Conservation (phyloP, 2,888 invertebrate species). For the Leucophora obtusa region DNA sequence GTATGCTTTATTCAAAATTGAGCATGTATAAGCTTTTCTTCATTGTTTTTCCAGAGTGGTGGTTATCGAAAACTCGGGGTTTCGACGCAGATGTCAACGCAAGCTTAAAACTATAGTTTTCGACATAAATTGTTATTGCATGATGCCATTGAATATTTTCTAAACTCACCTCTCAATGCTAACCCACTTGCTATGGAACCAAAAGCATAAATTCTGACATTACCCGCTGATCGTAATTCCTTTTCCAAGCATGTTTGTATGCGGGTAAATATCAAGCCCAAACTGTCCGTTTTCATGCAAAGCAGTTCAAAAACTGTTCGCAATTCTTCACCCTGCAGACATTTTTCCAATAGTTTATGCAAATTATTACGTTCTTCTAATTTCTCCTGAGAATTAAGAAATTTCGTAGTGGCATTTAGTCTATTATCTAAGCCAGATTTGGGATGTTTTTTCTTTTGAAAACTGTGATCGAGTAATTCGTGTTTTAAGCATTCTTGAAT, state of each 20-base stretch:
- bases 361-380: constrained; percentile 65
- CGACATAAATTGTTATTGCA: no score
- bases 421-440: constrained; percentile 57
- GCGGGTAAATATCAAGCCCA: constrained; percentile 67
- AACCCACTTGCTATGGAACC: constrained; percentile 87
- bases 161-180: constrained; percentile 80
- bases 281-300: constrained; percentile 65
- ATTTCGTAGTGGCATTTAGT: constrained; percentile 63
- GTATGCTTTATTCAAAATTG: no score
- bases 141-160: no score
- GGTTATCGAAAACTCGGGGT: no score
- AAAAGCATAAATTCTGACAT: constrained; percentile 80
- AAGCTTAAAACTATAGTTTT: no score
- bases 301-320: constrained; percentile 67
- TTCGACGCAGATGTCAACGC: no score
- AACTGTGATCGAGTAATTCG: constrained; percentile 70
- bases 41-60: no score
- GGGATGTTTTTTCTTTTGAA: constrained; percentile 65
- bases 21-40: no score
- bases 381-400: constrained; percentile 66
- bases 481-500: constrained; percentile 72
- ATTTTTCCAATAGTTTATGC: constrained; percentile 56
- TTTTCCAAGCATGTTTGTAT: constrained; percentile 68
- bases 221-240: constrained; percentile 72
- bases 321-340: constrained; percentile 66